phyloP scores from a whole-genome alignment of 2,797 vertebrate species.

The Meda fulgida region DNA sequence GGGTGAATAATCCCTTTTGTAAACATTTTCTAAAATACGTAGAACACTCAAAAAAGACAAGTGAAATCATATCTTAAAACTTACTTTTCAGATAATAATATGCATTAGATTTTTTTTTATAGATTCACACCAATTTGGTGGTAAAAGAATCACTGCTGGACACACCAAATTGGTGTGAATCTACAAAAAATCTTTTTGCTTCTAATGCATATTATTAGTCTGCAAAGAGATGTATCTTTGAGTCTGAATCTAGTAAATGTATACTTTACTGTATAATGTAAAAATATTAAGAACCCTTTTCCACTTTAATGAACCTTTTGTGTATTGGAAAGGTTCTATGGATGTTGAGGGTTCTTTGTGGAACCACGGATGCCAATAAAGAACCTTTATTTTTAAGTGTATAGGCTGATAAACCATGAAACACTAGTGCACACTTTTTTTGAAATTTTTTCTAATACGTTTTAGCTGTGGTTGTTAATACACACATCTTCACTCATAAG shows the following conservation, averaged over 20 bases:
- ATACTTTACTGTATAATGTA: too few species aligned
- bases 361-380: background rate
- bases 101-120: too few species aligned
- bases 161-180: constrained; percentile 2
- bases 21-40: too few species aligned
- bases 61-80: too few species aligned
- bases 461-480: background rate
- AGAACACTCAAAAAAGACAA: too few species aligned
- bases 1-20: too few species aligned
- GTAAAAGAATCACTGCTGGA: too few species aligned
- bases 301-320: background rate
- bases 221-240: background rate
- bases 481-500: background rate
- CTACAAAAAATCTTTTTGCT: background rate
- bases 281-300: too few species aligned
- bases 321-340: background rate
- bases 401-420: background rate
- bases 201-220: background rate
- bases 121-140: too few species aligned
- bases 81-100: too few species aligned
- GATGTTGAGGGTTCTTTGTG: background rate
- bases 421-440: background rate
- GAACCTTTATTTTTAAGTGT: background rate
- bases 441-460: background rate
- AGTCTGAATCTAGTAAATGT: too few species aligned